These are phyloP conservation scores for Ceratoteleas bidentatus DNA, from an alignment of 1,140 invertebrate species.

Conservation along the genomic window DNA sequence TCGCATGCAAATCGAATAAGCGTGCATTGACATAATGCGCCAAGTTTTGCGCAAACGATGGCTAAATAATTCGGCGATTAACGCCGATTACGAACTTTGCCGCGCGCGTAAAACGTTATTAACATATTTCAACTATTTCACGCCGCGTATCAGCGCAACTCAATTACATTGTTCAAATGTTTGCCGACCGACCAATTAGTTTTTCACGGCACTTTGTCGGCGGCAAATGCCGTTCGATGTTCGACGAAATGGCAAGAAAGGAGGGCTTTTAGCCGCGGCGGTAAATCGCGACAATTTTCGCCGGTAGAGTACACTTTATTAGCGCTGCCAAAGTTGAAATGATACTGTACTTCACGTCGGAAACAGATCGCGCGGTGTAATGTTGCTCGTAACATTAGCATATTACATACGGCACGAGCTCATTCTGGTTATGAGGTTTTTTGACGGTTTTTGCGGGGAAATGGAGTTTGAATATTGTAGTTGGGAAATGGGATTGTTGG, in stretches of 20 bases:
- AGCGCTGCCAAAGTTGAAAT: slow-evolving; percentile 1
- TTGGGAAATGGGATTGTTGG: too few species aligned
- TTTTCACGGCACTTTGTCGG: background rate
- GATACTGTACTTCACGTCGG: slow-evolving; percentile 3
- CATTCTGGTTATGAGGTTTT: background rate
- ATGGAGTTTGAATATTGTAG: too few species aligned
- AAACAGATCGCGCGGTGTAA: slow-evolving; percentile 13
- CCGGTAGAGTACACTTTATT: background rate
- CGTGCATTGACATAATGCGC: slow-evolving; percentile 45
- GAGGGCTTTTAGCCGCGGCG: too few species aligned
- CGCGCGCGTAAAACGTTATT: slow-evolving; percentile 35
- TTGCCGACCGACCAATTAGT: slow-evolving; percentile 2
- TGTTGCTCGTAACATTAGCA: slow-evolving; percentile 23
- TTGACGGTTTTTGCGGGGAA: too few species aligned
- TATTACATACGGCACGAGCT: slow-evolving; percentile 20
- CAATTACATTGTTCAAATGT: slow-evolving; percentile 26
- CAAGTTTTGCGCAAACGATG: slow-evolving; percentile 34
- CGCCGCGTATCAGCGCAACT: slow-evolving; percentile 25
- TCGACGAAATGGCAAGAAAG: background rate
- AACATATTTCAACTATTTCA: slow-evolving; percentile 52
- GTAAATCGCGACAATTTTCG: background rate
- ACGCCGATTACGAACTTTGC: slow-evolving; percentile 46
- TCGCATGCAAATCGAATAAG: slow-evolving; percentile 49
- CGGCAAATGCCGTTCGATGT: background rate
- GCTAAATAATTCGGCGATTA: slow-evolving; percentile 50